These are phyloP conservation scores for Mamestra configurata DNA, from an alignment of 1,140 invertebrate genomes.

Conservation along the genomic window DNA sequence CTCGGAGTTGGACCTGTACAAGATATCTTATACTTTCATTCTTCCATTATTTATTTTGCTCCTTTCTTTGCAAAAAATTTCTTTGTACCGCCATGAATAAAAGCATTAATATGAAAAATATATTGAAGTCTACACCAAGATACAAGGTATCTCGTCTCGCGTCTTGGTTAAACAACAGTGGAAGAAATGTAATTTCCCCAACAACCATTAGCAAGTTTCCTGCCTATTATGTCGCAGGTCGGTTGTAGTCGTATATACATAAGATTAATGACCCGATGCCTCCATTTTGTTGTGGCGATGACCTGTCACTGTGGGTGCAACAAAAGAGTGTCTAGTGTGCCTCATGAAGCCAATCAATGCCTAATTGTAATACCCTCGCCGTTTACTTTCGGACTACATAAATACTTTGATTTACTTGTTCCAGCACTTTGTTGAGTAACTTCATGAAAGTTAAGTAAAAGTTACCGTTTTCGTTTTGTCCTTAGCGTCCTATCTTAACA, in stretches of 20 bases:
- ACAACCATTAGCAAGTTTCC: constrained; percentile 78
- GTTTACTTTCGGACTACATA: background rate
- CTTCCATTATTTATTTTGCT: constrained; percentile 40
- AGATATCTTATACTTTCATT: constrained; percentile 50
- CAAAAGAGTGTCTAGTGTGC: constrained; percentile 67
- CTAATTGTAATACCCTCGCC: constrained; percentile 59
- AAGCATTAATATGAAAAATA: constrained; percentile 48
- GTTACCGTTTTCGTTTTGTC: constrained; percentile 27
- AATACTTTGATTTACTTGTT: constrained; percentile 29
- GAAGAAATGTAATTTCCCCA: constrained; percentile 75
- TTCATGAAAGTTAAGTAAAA: constrained; percentile 20
- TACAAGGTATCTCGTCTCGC: constrained; percentile 46
- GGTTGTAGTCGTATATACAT: constrained; percentile 80
- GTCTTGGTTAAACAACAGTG: constrained; percentile 55
- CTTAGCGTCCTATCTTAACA: background rate
- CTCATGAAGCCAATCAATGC: constrained; percentile 63
- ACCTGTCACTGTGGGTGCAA: constrained; percentile 75
- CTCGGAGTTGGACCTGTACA: background rate
- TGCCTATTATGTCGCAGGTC: constrained; percentile 70
- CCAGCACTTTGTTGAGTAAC: background rate
- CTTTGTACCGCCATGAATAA: constrained; percentile 34
- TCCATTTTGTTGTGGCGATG: constrained; percentile 67
- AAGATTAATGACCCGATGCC: constrained; percentile 80
- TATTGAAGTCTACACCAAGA: constrained; percentile 59
- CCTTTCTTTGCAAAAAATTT: background rate